These are phyloP conservation scores for Cephus sareptanus DNA, from an alignment of 2,888 invertebrate genomes.

Conservation along the genomic window DNA sequence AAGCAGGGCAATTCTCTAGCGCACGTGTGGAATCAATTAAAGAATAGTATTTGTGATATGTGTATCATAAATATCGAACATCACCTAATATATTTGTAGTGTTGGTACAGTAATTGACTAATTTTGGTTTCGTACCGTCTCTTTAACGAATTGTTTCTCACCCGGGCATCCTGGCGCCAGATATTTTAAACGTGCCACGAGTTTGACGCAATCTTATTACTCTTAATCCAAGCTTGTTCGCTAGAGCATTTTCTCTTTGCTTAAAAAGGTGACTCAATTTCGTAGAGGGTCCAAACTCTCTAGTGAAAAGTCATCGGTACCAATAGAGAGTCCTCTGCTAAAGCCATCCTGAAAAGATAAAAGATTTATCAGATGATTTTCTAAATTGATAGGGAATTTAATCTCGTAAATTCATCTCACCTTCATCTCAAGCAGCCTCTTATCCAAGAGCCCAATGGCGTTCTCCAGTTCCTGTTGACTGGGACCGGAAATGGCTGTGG, in stretches of 20 bases:
- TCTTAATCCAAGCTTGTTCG: not conserved
- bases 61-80: constrained; percentile 22
- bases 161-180: not conserved
- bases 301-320: constrained; percentile 93
- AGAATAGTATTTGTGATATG: not conserved
- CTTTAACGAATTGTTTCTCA: constrained; percentile 6
- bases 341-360: constrained; percentile 82
- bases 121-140: constrained; percentile 54
- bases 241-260: not conserved
- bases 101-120: constrained; percentile 56
- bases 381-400: constrained; percentile 1
- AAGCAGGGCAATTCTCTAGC: not conserved
- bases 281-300: constrained; percentile 93
- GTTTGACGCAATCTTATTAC: constrained; percentile 20
- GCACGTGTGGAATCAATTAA: not conserved
- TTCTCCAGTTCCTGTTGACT: constrained; percentile 74
- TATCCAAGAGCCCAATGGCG: constrained; percentile 84
- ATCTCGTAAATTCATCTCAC: constrained; percentile 62
- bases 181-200: not conserved
- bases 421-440: constrained; percentile 88
- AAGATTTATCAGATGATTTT: constrained; percentile 2
- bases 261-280: constrained; percentile 66
- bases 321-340: constrained; percentile 87
- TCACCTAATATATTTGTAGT: constrained; percentile 15
- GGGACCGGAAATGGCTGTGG: constrained; percentile 64